These are phyloP conservation scores for Ptilonorhynchus violaceus DNA, from an alignment of 2,113 vertebrate genomes.

Conservation along the genomic window DNA sequence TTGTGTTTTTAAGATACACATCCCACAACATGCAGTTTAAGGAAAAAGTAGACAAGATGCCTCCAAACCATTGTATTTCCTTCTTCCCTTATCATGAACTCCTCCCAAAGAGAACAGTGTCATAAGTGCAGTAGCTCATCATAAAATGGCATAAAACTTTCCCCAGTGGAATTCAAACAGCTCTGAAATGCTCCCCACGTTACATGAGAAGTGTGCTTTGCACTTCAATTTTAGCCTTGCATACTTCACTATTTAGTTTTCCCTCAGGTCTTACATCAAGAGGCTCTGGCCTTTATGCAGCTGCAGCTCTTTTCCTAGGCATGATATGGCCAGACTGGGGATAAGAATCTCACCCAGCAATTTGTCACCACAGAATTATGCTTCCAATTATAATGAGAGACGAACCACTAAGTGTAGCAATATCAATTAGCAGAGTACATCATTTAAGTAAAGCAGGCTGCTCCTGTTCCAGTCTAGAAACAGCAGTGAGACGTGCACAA, in stretches of 20 bases:
- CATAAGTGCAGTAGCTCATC: not conserved
- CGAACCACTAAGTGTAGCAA: not conserved
- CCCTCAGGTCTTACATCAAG: not conserved
- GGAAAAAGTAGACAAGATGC: not conserved
- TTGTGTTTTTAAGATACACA: not conserved
- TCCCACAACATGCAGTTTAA: not conserved
- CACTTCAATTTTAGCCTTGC: not conserved
- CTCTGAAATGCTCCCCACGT: not conserved
- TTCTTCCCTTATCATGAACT: not conserved
- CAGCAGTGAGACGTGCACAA: not conserved
- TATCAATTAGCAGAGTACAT: not conserved
- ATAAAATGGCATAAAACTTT: not conserved
- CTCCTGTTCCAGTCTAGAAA: not conserved
- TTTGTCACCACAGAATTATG: not conserved
- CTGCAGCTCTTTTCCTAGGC: not conserved
- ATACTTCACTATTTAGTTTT: not conserved
- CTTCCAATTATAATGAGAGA: not conserved
- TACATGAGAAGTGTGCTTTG: not conserved
- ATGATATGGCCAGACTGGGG: not conserved
- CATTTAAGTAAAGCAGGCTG: not conserved
- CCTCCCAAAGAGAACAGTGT: not conserved
- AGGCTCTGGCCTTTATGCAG: not conserved
- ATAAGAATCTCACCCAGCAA: not conserved
- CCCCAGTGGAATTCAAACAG: not conserved
- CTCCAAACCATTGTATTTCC: not conserved